Base-by-base conservation (phyloP, 2,888 invertebrate species). In the Sesia bembeciformis region DNA sequence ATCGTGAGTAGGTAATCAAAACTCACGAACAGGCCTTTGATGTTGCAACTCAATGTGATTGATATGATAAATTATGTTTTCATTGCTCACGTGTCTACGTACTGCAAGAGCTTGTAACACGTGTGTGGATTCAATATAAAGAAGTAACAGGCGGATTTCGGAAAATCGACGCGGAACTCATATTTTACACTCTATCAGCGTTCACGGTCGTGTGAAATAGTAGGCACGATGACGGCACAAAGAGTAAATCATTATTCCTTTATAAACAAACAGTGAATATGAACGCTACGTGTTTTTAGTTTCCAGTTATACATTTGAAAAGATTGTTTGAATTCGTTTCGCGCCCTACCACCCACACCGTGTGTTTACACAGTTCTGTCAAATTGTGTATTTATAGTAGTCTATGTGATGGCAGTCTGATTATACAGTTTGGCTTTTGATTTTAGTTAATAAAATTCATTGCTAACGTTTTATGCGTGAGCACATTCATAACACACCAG, bases 171-270 rank as follows among this genome's bases (percentile, higher is more conserved):
- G 58, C 63, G 61, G 64, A 65, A 65, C 5, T 42, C 42, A 42
- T 42, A 42, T 42, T 42, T 42, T 7, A 42, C 42, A 23, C 23
- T 23, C 23, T 42, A 42, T 42, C 5, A 42, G 7, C 7, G 7
- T 42, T 42, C 5, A 7, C 5, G 5, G 42, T 42, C 5, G 5
- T 42, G 5, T 50, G 39, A 38, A 50, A 50, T 39, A 39, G 50
- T 58, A 61, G 40, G 4, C 59, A 60, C 60, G 61, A 62, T 62
- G 59, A 58, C 57, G 59, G 56, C 56, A 57, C 57, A 54, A 53
- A 53, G 54, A 62, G 60, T 65, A 69, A 63, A 68, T 68, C 62
- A 64, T 62, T 40, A 54, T 57, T 59, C 58, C 60, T 61, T 65
- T 60, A 60, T 63, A 50, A 50, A 50, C 50, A 50, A 39, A 50